Conservation (phyloP, 92 coral and sea anemone genomes). For the Umimayanthus kanabou region DNA sequence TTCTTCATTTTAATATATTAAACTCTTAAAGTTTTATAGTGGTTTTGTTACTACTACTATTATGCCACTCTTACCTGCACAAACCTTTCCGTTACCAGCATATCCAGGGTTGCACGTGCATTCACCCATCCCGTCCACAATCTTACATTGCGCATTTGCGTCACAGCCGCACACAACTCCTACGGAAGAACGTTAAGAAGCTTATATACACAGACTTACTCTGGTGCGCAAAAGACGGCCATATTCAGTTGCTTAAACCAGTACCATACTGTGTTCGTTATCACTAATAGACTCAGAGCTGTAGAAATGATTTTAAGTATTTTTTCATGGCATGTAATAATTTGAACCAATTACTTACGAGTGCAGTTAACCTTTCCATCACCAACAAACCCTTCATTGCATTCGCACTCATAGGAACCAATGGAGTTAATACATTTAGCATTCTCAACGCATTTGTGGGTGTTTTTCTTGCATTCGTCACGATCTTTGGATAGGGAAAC, state of each 20-base stretch:
- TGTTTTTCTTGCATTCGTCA: conserved; percentile 29
- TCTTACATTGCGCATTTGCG: conserved; percentile 14
- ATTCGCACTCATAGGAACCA: conserved; percentile 36
- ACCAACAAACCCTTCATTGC: conserved; percentile 42
- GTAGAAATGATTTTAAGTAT: neutral
- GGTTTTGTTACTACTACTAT: neutral
- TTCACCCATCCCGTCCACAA: conserved; percentile 6
- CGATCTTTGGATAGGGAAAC: conserved; percentile 13
- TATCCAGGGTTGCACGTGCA: conserved; percentile 22
- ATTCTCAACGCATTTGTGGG: conserved; percentile 28
- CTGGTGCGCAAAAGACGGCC: neutral
- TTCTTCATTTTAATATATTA: neutral
- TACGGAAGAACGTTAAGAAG: neutral
- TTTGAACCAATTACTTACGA: conserved; percentile 19
- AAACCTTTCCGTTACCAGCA: conserved; percentile 27
- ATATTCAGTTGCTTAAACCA: too few species aligned
- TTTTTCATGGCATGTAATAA: neutral
- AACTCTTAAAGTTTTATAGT: too few species aligned
- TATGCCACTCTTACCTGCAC: conserved; percentile 15
- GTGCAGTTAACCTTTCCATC: conserved; percentile 43
- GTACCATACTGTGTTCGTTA: too few species aligned
- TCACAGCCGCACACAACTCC: conserved; percentile 27
- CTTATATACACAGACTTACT: neutral
- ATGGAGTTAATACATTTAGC: conserved; percentile 35
- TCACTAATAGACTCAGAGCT: neutral